Evolutionary conservation across 1,140 invertebrate genomes (phyloP).

Genomic region (Tetraneura akinire): DNA sequence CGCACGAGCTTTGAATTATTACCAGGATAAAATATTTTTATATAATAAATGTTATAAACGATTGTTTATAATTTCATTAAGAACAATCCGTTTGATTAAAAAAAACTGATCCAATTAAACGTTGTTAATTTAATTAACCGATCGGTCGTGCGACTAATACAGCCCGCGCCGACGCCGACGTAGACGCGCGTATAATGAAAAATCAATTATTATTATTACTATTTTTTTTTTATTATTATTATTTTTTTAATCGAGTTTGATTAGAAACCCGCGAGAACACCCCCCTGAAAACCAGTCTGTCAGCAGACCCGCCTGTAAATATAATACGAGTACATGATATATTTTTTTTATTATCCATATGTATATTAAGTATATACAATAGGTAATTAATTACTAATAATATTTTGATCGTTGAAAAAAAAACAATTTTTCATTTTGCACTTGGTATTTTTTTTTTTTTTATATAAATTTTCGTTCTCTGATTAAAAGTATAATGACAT

Average conservation of each 20-base stretch:
- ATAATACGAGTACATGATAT: neutral
- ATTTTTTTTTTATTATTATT: neutral
- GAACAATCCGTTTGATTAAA: slow-evolving; percentile 36
- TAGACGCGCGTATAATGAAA: neutral
- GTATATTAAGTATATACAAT: too few relatives aligned
- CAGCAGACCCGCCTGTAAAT: neutral
- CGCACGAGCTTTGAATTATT: slow-evolving; percentile 1
- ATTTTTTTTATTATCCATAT: too few relatives aligned
- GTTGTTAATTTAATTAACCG: slow-evolving; percentile 26
- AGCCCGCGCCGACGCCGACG: neutral
- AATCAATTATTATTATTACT: slow-evolving; percentile 9
- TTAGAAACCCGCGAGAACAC: slow-evolving; percentile 1
- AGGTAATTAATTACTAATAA: too few relatives aligned
- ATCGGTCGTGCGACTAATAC: neutral
- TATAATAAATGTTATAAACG: neutral
- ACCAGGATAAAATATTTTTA: neutral
- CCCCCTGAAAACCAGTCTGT: slow-evolving; percentile 35
- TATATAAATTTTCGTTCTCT: too few relatives aligned
- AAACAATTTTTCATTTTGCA: too few relatives aligned
- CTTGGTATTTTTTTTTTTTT: too few relatives aligned
- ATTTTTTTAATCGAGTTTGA: slow-evolving; percentile 17
- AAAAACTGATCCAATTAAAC: slow-evolving; percentile 28
- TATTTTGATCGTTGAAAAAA: too few relatives aligned
- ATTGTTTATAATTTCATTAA: slow-evolving; percentile 7
- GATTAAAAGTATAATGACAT: too few relatives aligned